Base-by-base conservation (phyloP, 2,888 invertebrate genomes). In the Cerceris ruficornis region DNA sequence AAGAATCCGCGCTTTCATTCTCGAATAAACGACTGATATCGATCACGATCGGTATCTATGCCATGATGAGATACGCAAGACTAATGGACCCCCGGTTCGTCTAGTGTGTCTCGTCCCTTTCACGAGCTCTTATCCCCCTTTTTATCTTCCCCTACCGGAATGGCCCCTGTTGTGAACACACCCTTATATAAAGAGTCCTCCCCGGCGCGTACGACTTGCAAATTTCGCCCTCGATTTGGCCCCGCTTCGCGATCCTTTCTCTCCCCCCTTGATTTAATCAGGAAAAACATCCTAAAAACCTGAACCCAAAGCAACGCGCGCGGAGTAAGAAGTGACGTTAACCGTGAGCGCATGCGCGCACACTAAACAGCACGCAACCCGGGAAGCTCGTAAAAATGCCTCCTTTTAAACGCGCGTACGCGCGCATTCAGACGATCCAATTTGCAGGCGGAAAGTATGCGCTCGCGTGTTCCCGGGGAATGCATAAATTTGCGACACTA, bases 1-100 rank as follows among this genome's bases (percentile, higher is more conserved):
- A 75, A 72, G 80, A 82, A 65, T 73, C 75, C 54, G 17, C 58
- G 59, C 72, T 80, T 84, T 77, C 82, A 77, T 84, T 84, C 83
- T 71, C 82, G 75, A 75, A 73, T 82, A 84, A 77, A 73, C 75
- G 69, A 73, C 69, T 79, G 90, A 89, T 89, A 89, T 78, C 82
- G 85, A 90, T 90, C 89, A 82, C 83, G 88, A 89, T 87, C 87
- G 73, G 78, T 88, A 88, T 88, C 88, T 73, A 54, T 15, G 52
- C 69, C 80, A 83, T 75, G 82, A 83, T 83, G 84, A 85, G 79
- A 83, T 78, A 81, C 72, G 68, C 69, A 74, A 77, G 79, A 82
- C 85, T 86, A 87, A 87, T 85, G 86, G 82, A 82, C 74, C 80
- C 77, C 64, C 41, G 46, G 39, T 55, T 67, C 60, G 69, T 70